phyloP scores from a whole-genome alignment of 2,888 invertebrate genomes.

The Nymphalis c-album region DNA sequence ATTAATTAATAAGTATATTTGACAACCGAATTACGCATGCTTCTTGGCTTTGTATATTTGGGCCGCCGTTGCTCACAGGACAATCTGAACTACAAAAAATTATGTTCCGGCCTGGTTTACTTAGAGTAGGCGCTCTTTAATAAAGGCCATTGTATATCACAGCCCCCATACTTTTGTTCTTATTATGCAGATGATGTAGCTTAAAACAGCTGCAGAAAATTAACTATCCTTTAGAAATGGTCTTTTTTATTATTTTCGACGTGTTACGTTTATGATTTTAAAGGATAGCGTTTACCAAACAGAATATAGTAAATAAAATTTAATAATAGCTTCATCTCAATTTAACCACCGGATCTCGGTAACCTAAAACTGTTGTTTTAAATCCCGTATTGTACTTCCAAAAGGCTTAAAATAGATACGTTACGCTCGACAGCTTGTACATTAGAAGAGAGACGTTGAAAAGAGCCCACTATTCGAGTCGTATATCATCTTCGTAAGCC shows the following conservation, averaged over 20 bases:
- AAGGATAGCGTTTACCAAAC: neutral
- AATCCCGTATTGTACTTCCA: constrained; percentile 46
- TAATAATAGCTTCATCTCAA: neutral
- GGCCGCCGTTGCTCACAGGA: constrained; percentile 26
- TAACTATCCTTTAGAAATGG: constrained; percentile 19
- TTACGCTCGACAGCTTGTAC: constrained; percentile 41
- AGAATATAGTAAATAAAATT: constrained; percentile 2
- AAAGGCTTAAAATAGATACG: constrained; percentile 48
- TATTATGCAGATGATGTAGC: constrained; percentile 36
- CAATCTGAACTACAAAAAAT: constrained; percentile 35
- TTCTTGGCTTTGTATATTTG: constrained; percentile 11
- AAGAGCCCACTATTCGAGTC: constrained; percentile 42
- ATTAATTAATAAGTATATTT: neutral
- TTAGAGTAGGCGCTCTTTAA: constrained; percentile 36
- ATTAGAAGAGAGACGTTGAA: constrained; percentile 29
- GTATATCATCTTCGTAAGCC: constrained; percentile 54
- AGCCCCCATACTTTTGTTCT: constrained; percentile 37
- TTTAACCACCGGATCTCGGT: constrained; percentile 53
- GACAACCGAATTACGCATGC: neutral
- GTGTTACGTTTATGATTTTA: neutral
- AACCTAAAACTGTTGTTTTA: constrained; percentile 49
- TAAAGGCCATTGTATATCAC: constrained; percentile 38
- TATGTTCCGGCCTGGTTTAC: constrained; percentile 38
- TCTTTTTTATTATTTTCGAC: constrained; percentile 12
- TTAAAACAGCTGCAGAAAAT: constrained; percentile 37